Evolutionary conservation across 2,113 vertebrate genomes (phyloP).

Genomic region (Oreotrochilus melanogaster): DNA sequence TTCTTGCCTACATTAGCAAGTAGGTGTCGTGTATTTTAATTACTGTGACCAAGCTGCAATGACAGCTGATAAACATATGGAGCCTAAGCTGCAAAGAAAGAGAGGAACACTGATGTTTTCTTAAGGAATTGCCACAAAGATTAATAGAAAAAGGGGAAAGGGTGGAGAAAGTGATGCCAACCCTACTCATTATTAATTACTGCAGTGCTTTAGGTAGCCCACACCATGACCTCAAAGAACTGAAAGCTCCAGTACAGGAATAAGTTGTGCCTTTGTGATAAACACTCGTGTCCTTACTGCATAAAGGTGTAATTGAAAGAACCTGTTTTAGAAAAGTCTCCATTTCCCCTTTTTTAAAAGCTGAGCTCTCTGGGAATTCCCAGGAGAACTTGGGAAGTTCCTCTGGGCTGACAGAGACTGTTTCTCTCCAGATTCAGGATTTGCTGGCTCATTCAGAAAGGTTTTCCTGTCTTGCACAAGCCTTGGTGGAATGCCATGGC

Average conservation of each 20-base stretch:
- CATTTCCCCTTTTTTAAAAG: background rate
- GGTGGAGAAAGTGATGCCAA: background rate
- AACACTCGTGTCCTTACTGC: too few species aligned
- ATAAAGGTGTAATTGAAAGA: background rate
- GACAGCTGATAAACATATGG: constrained; percentile 21
- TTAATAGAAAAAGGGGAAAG: background rate
- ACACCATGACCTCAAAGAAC: background rate
- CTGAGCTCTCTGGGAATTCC: background rate
- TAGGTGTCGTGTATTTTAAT: background rate
- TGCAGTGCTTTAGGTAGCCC: background rate
- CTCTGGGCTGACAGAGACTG: background rate
- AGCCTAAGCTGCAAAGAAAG: background rate
- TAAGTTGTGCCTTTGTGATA: background rate
- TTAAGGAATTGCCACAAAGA: background rate
- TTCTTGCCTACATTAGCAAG: background rate
- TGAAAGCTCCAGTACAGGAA: background rate
- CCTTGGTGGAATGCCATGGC: background rate
- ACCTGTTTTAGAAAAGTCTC: background rate
- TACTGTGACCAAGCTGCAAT: background rate
- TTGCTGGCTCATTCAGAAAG: background rate
- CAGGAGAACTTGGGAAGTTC: background rate
- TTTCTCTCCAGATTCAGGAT: background rate
- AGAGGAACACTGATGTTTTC: background rate
- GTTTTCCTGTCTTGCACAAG: background rate
- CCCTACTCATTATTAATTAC: background rate